Evolutionary conservation across 2,113 vertebrate species (phyloP).

Genomic region (Phocoena phocoena): DNA sequence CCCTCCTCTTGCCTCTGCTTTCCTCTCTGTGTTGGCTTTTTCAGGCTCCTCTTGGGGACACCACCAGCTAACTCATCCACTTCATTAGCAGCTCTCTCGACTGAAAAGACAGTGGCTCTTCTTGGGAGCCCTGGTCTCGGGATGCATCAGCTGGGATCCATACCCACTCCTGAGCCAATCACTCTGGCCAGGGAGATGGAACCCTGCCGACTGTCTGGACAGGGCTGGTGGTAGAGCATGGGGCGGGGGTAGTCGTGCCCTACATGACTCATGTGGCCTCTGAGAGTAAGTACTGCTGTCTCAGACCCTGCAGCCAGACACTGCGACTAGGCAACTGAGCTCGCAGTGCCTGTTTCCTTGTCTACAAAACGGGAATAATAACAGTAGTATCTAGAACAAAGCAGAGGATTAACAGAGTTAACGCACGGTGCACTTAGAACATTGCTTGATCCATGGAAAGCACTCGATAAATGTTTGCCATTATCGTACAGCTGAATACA

Average conservation of each 20-base stretch:
- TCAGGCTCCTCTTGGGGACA: not conserved
- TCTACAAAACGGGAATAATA: not conserved
- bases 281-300: not conserved
- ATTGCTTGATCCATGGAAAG: not conserved
- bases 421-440: not conserved
- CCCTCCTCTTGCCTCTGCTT: not conserved
- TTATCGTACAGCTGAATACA: not conserved
- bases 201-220: not conserved
- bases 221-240: not conserved
- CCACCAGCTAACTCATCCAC: not conserved
- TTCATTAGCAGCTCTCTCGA: not conserved
- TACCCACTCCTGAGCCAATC: not conserved
- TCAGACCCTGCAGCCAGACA: not conserved
- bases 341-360: not conserved
- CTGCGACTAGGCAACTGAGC: not conserved
- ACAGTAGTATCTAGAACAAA: not conserved
- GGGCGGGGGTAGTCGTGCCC: not conserved
- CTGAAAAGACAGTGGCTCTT: not conserved
- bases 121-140: not conserved
- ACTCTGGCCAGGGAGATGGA: not conserved
- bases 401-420: not conserved
- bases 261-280: not conserved
- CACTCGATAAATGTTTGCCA: not conserved
- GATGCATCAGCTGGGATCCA: not conserved
- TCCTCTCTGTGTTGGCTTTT: not conserved